Evolutionary conservation across 2,888 invertebrate species (phyloP), one percentile per base, ranked within the genome.

Genomic region (Cephus pulcher): DNA sequence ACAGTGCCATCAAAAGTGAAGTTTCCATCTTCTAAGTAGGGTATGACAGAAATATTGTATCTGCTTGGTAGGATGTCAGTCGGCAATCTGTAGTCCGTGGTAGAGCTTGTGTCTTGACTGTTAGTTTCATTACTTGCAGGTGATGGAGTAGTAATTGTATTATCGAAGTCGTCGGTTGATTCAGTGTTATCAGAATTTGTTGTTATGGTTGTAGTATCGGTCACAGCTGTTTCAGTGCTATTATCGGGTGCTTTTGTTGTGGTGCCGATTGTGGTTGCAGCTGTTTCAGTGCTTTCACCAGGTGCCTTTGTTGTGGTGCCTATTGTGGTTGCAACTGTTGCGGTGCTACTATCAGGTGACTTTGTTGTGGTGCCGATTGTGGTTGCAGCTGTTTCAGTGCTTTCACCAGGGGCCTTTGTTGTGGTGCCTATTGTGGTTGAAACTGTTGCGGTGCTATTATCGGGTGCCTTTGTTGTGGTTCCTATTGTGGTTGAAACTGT

Each of bases 41-140:
- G 91, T 75, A 87, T 91, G 0, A 95, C 88, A 23, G 88, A 87
- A 23, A 95, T 92, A 32, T 92, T 92, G 85, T 95, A 95, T 82
- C 92, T 92, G 0, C 89, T 90, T 0, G 95, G 95, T n/a, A 85
- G 86, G 0, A 94, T 91, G 56, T 91, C 92, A 0, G 89, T 90
- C 0, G 95, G 94, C 12, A 95, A 90, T 0, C 93, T 92, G 87
- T 94, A 94, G 6, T 76, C 78, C 1, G 9, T 75, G 4, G 70
- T 78, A 71, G 33, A 71, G 11, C 71, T 32, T 71, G 71, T 34
- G 74, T 75, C 30, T 69, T 35, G 12, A 74, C 32, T 30, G 40
- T 75, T 23, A 33, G 15, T 76, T 34, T 12, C 40, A 40, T 40
- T 40, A 40, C 0, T 40, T 40, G 40, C 23, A 40, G 40, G 0